Conservation (phyloP, 2,113 vertebrate genomes). For the Solenodon paradoxus region DNA sequence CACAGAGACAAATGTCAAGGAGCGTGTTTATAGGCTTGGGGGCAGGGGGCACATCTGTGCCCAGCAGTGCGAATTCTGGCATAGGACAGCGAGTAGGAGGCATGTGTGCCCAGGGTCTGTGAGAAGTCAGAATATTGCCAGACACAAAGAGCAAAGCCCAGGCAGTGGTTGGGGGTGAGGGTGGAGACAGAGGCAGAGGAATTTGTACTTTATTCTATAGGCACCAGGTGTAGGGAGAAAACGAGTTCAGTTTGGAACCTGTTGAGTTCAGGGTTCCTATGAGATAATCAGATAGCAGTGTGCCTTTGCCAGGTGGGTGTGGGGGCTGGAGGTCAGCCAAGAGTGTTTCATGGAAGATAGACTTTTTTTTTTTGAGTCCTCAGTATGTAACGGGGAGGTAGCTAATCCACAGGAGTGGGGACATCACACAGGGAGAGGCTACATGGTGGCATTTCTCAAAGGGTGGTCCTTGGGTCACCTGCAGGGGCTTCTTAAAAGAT, state of each 20-base stretch:
- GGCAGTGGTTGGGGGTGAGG: neutral
- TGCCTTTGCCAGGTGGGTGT: neutral
- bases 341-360: neutral
- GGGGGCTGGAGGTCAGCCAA: neutral
- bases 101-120: neutral
- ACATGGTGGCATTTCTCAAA: neutral
- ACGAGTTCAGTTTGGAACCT: neutral
- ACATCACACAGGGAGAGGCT: neutral
- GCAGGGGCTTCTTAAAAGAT: neutral
- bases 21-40: neutral
- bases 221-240: constrained; percentile 30
- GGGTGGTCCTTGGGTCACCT: neutral
- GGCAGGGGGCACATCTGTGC: neutral
- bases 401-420: neutral
- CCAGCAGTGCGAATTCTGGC: neutral
- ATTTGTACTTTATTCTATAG: neutral
- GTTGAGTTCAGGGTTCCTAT: neutral
- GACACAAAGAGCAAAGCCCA: neutral
- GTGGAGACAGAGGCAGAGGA: neutral
- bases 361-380: neutral
- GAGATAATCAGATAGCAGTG: neutral
- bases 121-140: neutral
- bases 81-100: neutral
- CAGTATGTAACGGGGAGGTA: neutral
- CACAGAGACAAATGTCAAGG: neutral